phyloP scores from a whole-genome alignment of 2,888 invertebrate genomes.

The Eupithecia abbreviata region DNA sequence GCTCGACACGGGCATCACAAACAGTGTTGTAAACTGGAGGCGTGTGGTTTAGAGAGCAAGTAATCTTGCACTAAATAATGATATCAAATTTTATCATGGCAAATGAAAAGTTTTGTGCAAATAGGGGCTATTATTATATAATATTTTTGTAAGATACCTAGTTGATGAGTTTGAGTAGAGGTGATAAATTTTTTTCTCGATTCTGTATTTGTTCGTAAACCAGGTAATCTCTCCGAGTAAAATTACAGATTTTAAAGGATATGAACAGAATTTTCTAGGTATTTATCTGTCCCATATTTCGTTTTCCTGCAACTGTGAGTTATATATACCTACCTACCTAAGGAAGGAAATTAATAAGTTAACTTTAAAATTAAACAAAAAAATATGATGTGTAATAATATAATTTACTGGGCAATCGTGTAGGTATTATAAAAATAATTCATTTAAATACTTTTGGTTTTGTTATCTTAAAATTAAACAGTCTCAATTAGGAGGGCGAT shows the following conservation, averaged over 20 bases:
- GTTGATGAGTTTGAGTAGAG: no score
- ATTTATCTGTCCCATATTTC: no score
- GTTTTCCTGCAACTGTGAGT: not conserved
- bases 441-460: conserved; percentile 2
- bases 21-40: conserved; percentile 30
- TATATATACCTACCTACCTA: no score
- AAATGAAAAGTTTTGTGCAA: conserved; percentile 40
- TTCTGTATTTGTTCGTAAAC: no score
- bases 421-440: conserved; percentile 2
- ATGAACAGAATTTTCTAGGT: no score
- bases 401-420: conserved; percentile 17
- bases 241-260: no score
- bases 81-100: conserved; percentile 47
- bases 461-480: conserved; percentile 68
- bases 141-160: not conserved
- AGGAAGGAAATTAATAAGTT: not conserved
- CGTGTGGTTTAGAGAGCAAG: conserved; percentile 48
- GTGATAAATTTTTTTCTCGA: no score
- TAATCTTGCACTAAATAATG: conserved; percentile 45
- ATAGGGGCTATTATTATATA: not conserved
- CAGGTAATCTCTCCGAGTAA: no score
- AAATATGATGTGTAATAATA: not conserved
- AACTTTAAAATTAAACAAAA: not conserved
- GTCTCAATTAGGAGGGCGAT: conserved; percentile 95
- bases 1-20: conserved; percentile 47